Evolutionary conservation across 2,113 vertebrate genomes (phyloP).

Genomic region (Butorides virescens): DNA sequence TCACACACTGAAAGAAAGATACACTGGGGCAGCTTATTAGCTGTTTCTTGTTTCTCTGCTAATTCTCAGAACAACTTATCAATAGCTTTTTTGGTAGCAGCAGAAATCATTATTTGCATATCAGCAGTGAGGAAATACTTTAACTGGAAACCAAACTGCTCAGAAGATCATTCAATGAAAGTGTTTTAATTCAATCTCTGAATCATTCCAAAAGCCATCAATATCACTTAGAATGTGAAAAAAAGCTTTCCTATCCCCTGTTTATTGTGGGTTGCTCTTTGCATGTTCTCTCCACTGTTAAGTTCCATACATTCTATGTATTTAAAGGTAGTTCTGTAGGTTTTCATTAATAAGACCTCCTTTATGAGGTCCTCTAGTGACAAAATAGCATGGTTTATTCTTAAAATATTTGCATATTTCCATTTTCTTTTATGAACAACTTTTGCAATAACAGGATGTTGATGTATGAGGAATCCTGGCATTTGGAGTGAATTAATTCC

Average conservation of each 20-base stretch:
- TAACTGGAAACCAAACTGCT: neutral
- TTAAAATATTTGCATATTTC: neutral
- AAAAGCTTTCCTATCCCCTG: neutral
- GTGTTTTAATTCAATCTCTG: neutral
- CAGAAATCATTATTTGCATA: neutral
- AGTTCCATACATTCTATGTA: neutral
- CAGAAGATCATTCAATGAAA: neutral
- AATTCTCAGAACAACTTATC: neutral
- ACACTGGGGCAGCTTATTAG: neutral
- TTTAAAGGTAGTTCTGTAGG: neutral
- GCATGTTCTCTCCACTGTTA: neutral
- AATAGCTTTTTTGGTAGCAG: neutral
- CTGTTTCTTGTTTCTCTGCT: neutral
- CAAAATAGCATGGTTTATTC: neutral
- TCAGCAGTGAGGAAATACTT: neutral
- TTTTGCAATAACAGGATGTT: neutral
- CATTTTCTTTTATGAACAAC: neutral
- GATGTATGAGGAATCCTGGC: neutral
- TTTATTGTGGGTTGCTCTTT: neutral
- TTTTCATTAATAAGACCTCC: neutral
- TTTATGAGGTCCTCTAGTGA: neutral
- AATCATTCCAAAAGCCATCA: neutral
- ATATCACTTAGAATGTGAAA: neutral
- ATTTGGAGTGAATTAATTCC: neutral
- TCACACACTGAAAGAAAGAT: neutral